Evolutionary conservation across 2,113 vertebrate species (phyloP).

Genomic region (Grantiella picta): DNA sequence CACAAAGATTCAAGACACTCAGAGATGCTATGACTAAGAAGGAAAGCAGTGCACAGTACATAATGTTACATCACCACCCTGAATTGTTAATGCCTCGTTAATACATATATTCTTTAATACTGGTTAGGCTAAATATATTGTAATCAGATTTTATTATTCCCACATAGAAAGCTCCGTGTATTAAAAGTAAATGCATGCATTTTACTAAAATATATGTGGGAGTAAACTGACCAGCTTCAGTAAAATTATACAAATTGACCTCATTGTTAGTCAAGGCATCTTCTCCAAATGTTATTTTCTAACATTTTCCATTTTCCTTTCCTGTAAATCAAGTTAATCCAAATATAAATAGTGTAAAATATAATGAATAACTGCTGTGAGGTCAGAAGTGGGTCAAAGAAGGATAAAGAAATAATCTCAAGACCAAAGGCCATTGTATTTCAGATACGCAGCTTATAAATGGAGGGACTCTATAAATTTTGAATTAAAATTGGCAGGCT

Average conservation of each 20-base stretch:
- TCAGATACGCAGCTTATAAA: background rate
- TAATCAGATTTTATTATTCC: background rate
- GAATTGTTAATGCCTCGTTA: background rate
- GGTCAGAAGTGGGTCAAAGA: slow-evolving; percentile 10
- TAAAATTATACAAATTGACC: background rate
- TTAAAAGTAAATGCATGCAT: background rate
- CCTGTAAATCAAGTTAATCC: slow-evolving; percentile 7
- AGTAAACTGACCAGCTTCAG: background rate
- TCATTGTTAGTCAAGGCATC: background rate
- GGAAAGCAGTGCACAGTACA: background rate
- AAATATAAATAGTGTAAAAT: slow-evolving; percentile 1
- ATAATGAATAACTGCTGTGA: background rate
- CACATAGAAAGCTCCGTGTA: background rate
- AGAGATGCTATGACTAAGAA: background rate
- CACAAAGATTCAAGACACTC: background rate
- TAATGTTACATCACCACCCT: background rate
- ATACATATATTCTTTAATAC: background rate
- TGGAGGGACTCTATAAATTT: background rate
- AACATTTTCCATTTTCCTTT: slow-evolving; percentile 10
- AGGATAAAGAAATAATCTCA: slow-evolving; percentile 34
- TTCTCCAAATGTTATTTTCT: background rate
- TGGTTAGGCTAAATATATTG: background rate
- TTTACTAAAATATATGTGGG: background rate
- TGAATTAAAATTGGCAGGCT: background rate
- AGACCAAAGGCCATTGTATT: background rate